Conservation (phyloP, 2,797 vertebrate species). For the Rhynchonycteris naso region DNA sequence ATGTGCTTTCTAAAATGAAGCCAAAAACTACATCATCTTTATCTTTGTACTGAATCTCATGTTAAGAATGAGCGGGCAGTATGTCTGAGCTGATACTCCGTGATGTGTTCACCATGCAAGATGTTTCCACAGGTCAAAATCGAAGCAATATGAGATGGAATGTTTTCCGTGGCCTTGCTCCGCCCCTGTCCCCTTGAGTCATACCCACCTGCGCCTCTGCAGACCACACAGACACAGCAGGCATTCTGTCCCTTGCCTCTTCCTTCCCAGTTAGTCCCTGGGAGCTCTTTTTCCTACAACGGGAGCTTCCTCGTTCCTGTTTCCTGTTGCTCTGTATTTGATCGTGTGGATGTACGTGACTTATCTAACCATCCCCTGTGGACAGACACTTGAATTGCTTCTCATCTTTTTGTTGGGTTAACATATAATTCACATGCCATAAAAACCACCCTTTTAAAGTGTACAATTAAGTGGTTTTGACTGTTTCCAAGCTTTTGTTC, state of each 20-base stretch:
- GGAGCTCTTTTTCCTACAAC: neutral
- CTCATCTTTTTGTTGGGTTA: neutral
- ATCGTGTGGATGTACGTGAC: neutral
- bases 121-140: neutral
- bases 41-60: neutral
- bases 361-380: neutral
- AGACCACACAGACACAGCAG: neutral
- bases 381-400: neutral
- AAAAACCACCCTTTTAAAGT: neutral
- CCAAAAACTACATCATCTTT: neutral
- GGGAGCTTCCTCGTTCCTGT: neutral
- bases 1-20: conserved; percentile 41
- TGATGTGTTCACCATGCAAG: neutral
- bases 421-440: neutral
- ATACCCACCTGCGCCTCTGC: neutral
- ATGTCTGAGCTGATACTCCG: neutral
- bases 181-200: neutral
- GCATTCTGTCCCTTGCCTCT: neutral
- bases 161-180: neutral
- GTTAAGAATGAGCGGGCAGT: conserved; percentile 23
- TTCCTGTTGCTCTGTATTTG: neutral
- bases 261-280: neutral
- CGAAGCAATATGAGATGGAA: neutral
- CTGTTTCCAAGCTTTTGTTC: neutral
- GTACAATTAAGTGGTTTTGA: neutral